These are phyloP conservation scores for Mesitornis unicolor DNA, from an alignment of 2,113 vertebrate genomes.

Conservation along the genomic window DNA sequence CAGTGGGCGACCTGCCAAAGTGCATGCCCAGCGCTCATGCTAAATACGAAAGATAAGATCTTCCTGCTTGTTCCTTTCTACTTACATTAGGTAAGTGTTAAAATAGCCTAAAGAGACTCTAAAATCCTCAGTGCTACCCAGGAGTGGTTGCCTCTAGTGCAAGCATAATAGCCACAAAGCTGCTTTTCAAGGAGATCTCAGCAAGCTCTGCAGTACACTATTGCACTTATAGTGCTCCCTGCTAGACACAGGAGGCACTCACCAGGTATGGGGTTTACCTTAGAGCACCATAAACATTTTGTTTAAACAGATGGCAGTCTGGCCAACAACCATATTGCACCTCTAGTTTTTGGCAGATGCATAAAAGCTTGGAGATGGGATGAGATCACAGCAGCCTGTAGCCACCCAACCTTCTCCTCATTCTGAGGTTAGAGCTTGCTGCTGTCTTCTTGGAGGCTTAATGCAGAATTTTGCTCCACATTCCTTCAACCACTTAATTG, in stretches of 20 bases:
- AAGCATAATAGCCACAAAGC: not conserved
- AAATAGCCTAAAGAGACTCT: not conserved
- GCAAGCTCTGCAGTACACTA: not conserved
- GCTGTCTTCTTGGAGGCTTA: not conserved
- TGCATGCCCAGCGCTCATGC: not conserved
- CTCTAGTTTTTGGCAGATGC: not conserved
- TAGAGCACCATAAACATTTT: not conserved
- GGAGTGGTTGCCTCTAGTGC: not conserved
- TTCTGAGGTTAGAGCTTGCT: accelerated
- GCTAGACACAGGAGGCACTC: not conserved
- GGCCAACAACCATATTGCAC: not conserved
- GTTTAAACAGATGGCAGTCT: not conserved
- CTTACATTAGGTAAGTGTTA: not conserved
- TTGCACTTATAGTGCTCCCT: accelerated
- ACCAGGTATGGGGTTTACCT: not conserved
- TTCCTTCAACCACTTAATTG: not conserved
- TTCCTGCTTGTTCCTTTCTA: not conserved
- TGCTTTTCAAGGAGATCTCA: not conserved
- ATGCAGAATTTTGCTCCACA: not conserved
- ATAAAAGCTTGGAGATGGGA: not conserved
- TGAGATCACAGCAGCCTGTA: not conserved
- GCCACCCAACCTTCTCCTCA: too few relatives aligned
- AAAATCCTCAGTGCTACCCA: not conserved
- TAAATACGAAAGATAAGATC: not conserved
- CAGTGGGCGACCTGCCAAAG: not conserved